These are phyloP conservation scores for Ammodytes marinus DNA, from an alignment of 2,113 vertebrate genomes.

Conservation along the genomic window DNA sequence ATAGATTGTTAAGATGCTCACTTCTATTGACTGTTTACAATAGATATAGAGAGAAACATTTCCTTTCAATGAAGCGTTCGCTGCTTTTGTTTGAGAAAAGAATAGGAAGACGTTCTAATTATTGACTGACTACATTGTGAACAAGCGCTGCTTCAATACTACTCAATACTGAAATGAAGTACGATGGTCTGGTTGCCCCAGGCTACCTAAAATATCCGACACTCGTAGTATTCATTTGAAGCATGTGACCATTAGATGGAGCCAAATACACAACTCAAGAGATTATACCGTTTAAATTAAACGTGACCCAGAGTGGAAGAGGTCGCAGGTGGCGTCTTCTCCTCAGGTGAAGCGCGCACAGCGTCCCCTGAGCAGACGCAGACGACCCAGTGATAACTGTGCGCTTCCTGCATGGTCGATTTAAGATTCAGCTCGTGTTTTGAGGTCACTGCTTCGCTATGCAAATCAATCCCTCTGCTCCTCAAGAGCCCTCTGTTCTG, in stretches of 20 bases:
- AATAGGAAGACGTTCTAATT: background rate
- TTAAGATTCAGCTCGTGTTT: constrained; percentile 73
- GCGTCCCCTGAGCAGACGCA: constrained; percentile 5
- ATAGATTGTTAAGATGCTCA: background rate
- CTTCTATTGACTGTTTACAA: background rate
- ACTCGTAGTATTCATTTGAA: too few relatives aligned
- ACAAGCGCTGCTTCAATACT: too few relatives aligned
- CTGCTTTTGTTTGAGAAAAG: background rate
- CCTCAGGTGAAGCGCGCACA: constrained; percentile 39
- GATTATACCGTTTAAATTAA: background rate
- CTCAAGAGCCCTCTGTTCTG: constrained; percentile 85
- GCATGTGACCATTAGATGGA: constrained; percentile 60
- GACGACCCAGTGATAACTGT: constrained; percentile 6
- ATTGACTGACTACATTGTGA: background rate
- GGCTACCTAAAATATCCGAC: too few relatives aligned
- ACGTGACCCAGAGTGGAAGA: background rate
- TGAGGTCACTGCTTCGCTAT: constrained; percentile 76
- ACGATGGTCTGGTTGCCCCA: too few relatives aligned
- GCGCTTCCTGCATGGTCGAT: constrained; percentile 44
- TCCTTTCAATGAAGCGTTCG: too few relatives aligned
- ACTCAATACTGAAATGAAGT: too few relatives aligned
- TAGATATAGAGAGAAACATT: too few relatives aligned
- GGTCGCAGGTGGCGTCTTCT: background rate
- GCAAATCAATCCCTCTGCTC: constrained; percentile 75
- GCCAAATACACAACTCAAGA: constrained; percentile 37